Evolutionary conservation across 1,140 invertebrate species (phyloP).

Genomic region (Drosophila ambigua): DNA sequence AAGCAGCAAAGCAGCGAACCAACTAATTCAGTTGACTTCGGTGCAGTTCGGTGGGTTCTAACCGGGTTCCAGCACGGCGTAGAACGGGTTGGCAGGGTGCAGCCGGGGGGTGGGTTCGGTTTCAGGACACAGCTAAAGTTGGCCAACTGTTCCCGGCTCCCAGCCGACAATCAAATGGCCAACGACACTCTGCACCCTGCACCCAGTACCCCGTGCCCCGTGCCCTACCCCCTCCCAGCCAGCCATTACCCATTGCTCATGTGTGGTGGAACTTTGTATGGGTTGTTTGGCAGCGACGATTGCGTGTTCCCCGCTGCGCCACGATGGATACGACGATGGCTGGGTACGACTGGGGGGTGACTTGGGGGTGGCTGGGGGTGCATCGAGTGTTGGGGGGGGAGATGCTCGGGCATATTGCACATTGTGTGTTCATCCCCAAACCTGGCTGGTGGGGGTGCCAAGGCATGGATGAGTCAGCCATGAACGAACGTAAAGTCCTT

Average conservation of each 20-base stretch:
- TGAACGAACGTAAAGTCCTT: slow-evolving; percentile 64
- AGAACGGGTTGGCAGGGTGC: no score
- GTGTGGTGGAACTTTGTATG: slow-evolving; percentile 62
- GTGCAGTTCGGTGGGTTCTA: slow-evolving; percentile 15
- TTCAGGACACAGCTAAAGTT: slow-evolving; percentile 32
- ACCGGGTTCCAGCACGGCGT: neutral
- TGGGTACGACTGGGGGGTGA: neutral
- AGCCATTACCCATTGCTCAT: neutral
- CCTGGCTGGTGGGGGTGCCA: neutral
- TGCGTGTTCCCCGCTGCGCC: slow-evolving; percentile 37
- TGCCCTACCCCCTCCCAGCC: neutral
- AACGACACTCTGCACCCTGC: slow-evolving; percentile 35
- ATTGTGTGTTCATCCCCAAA: slow-evolving; percentile 2
- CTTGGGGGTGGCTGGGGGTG: neutral
- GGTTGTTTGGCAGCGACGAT: slow-evolving; percentile 52
- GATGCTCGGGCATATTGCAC: slow-evolving; percentile 58
- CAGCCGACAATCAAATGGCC: slow-evolving; percentile 71
- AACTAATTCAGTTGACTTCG: slow-evolving; percentile 58
- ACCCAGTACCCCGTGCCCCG: no score
- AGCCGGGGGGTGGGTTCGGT: no score
- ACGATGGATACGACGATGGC: neutral
- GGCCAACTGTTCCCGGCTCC: slow-evolving; percentile 33
- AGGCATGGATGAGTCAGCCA: slow-evolving; percentile 62
- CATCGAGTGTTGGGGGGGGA: slow-evolving; percentile 36
- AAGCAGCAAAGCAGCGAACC: slow-evolving; percentile 31